Evolutionary conservation across 2,888 invertebrate genomes (phyloP).

Genomic region (Nomada ruficornis): DNA sequence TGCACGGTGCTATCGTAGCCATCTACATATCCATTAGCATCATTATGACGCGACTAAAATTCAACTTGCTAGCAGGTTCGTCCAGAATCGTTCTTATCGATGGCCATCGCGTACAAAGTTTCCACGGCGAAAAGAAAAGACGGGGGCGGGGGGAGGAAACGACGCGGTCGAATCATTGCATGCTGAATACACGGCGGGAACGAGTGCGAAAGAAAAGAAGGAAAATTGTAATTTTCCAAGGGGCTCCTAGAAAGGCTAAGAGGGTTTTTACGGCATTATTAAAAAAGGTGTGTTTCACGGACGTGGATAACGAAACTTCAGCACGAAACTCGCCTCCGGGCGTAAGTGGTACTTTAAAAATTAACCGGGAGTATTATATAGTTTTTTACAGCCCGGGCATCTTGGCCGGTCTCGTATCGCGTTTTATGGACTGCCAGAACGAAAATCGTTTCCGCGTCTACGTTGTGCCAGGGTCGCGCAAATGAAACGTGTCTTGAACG

Average conservation of each 20-base stretch:
- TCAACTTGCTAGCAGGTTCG: background rate
- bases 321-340: slow-evolving; percentile 55
- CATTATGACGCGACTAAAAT: background rate
- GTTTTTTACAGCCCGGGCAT: slow-evolving; percentile 63
- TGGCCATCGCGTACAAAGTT: slow-evolving; percentile 2
- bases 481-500: slow-evolving; percentile 27
- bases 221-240: slow-evolving; percentile 68
- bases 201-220: background rate
- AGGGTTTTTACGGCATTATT: slow-evolving; percentile 67
- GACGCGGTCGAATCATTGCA: slow-evolving; percentile 19
- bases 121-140: background rate
- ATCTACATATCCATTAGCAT: background rate
- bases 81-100: slow-evolving; percentile 16
- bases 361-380: slow-evolving; percentile 76
- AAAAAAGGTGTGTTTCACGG: slow-evolving; percentile 57
- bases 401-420: slow-evolving; percentile 61
- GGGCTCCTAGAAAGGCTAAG: slow-evolving; percentile 56
- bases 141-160: background rate
- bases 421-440: slow-evolving; percentile 64
- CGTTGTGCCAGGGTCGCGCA: background rate
- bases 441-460: slow-evolving; percentile 56
- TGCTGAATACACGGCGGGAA: slow-evolving; percentile 3
- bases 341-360: slow-evolving; percentile 75
- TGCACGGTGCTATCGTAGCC: too few relatives aligned
- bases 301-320: slow-evolving; percentile 55